Evolutionary conservation across 2,797 vertebrate species (phyloP).

Genomic region (Chlorospingus semifuscus): DNA sequence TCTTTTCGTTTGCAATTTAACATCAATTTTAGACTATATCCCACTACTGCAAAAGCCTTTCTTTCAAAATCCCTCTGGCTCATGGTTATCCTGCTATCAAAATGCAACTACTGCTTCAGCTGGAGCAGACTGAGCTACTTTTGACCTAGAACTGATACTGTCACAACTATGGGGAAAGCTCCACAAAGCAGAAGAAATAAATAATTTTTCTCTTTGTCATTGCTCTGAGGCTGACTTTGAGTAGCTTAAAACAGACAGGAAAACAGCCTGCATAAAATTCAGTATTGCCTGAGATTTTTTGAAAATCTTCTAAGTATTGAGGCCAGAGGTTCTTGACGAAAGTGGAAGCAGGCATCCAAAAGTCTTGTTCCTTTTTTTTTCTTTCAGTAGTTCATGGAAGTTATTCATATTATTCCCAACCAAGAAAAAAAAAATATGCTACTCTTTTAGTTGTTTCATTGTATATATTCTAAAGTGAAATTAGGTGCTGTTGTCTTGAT

Average conservation of each 20-base stretch:
- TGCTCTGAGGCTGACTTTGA: neutral
- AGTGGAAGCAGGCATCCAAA: neutral
- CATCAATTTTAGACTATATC: slow-evolving; percentile 10
- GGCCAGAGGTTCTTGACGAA: neutral
- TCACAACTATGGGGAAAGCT: neutral
- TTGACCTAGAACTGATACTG: neutral
- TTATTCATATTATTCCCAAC: neutral
- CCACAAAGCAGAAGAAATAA: neutral
- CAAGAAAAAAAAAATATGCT: neutral
- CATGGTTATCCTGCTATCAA: neutral
- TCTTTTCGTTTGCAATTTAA: slow-evolving; percentile 17
- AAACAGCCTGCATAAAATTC: neutral
- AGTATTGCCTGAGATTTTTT: neutral
- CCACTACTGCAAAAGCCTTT: neutral
- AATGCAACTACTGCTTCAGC: neutral
- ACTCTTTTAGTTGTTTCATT: neutral
- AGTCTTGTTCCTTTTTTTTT: neutral
- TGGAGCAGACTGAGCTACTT: neutral
- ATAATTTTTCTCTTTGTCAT: neutral
- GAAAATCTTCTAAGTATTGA: neutral
- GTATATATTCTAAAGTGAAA: neutral
- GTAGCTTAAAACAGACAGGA: neutral
- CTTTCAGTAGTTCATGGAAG: neutral
- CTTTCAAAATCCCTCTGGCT: slow-evolving; percentile 5
- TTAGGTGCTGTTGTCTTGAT: neutral